Percentiles rank a stretch among this genome's conserved stretches.
phyloP scores from a whole-genome alignment of 2,888 invertebrate genomes.

The Drepanosiphum platanoidis region DNA sequence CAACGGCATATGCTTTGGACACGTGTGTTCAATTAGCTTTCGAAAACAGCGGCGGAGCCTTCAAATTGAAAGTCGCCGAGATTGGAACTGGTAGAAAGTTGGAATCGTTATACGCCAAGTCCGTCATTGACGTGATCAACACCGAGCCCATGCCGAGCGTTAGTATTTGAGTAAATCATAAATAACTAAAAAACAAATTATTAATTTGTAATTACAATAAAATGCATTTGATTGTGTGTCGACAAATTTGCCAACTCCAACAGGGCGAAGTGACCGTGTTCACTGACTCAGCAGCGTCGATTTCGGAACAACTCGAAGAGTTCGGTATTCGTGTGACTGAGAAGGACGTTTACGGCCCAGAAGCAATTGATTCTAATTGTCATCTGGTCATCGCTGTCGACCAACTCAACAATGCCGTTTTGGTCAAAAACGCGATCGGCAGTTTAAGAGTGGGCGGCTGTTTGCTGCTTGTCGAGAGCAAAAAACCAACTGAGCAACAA shows the following conservation, averaged over 20 bases:
- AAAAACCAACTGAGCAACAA: constrained; percentile 65
- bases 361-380: constrained; percentile 74
- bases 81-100: constrained; percentile 50
- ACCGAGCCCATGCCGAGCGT: constrained; percentile 48
- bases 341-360: constrained; percentile 71
- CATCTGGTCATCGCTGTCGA: constrained; percentile 78
- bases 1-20: constrained; percentile 50
- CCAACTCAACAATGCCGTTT: constrained; percentile 70
- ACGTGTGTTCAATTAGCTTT: constrained; percentile 62
- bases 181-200: neutral
- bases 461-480: constrained; percentile 78
- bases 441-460: constrained; percentile 78
- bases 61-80: constrained; percentile 62
- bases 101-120: constrained; percentile 59
- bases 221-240: too few relatives aligned
- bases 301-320: constrained; percentile 39
- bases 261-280: constrained; percentile 62
- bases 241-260: too few relatives aligned
- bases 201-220: too few relatives aligned
- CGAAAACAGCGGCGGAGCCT: constrained; percentile 61
- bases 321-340: constrained; percentile 28
- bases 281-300: constrained; percentile 13
- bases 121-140: constrained; percentile 45
- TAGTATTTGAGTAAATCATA: neutral
- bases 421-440: constrained; percentile 72